These are phyloP conservation scores for Leptinotarsa undecemlineata DNA, from an alignment of 1,140 invertebrate genomes.

Conservation along the genomic window DNA sequence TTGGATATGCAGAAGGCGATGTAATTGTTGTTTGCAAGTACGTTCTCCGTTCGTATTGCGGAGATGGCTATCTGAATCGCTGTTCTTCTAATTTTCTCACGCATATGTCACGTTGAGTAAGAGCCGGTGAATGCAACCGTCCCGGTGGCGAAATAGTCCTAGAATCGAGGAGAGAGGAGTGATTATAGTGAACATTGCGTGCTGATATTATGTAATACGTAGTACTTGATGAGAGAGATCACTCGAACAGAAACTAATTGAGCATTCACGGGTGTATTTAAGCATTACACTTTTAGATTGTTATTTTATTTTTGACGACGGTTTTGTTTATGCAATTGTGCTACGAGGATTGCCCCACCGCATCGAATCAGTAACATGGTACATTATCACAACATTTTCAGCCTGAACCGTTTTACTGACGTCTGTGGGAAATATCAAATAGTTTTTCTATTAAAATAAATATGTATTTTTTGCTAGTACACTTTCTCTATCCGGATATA, in stretches of 20 bases:
- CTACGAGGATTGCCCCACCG: neutral
- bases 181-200: neutral
- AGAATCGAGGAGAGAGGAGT: neutral
- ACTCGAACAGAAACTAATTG: neutral
- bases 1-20: neutral
- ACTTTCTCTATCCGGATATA: too few relatives aligned
- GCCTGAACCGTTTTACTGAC: too few relatives aligned
- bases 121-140: neutral
- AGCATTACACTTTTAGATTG: neutral
- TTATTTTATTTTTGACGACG: too few relatives aligned
- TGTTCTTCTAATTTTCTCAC: constrained; percentile 3
- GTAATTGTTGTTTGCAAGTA: neutral
- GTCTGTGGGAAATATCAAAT: too few relatives aligned
- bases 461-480: too few relatives aligned
- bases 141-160: neutral
- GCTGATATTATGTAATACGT: neutral
- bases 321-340: neutral
- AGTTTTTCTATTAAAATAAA: too few relatives aligned
- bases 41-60: neutral
- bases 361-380: too few relatives aligned
- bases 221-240: neutral
- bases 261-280: neutral
- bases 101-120: constrained; percentile 2
- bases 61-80: neutral
- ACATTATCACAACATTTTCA: too few relatives aligned